Evolutionary conservation across 2,113 vertebrate genomes (phyloP), one percentile per base, ranked within the genome.

Genomic region (Labeo catla): DNA sequence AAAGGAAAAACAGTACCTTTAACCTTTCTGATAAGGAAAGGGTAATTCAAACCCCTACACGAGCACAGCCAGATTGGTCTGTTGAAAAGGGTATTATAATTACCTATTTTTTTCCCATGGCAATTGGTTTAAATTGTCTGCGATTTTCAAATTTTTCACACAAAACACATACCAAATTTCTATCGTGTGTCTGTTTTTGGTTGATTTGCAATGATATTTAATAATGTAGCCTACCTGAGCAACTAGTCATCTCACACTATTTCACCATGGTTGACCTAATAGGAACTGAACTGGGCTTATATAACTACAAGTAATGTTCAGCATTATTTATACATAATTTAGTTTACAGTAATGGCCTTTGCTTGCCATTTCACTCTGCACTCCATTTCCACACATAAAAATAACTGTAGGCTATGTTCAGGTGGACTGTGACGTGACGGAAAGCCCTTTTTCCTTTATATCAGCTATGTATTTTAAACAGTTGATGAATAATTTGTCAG

Each of bases 401-500:
- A 81, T 63, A 81, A 65, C 39, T 65, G 57, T 47, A 61, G 21
- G 57, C 8, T 63, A 47, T 28, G 39, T 65, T 81, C 36, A 63
- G 57, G 49, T 72, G 16, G 43, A 86, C 66, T 72, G 3, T 79
- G 36, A 61, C 1, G 11, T 28, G 47, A 63, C 21, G 5, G 39
- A 45, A 80, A 63, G 16, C 12, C 57, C 21, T 50, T 88, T 78
- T 83, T 81, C 81, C 57, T 83, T 23, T 57, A 39, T 57, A 73
- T 15, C 85, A 84, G 81, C 84, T 80, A 89, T 91, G 87, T 74
- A 66, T 61, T 78, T 86, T 86, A 88, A 83, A 80, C 82, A 81
- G 78, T 85, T 87, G 91, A 92, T 91, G 79, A 91, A 86, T 84
- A 89, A 89, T 92, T 92, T 93, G 87, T 85, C 77, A 72, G 2